Evolutionary conservation across 2,888 invertebrate genomes (phyloP).

Genomic region (Oxyteleia sp.): DNA sequence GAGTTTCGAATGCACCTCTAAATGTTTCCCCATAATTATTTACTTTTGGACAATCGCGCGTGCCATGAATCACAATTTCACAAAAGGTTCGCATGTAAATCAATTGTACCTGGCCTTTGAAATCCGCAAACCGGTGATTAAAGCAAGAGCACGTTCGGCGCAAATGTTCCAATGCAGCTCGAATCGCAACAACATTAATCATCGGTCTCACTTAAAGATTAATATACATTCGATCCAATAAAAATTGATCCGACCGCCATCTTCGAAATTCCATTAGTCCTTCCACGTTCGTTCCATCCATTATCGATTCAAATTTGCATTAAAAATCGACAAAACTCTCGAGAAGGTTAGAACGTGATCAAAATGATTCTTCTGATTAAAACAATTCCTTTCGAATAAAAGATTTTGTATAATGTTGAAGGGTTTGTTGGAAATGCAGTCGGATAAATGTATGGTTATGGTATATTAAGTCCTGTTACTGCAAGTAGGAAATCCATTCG

Average conservation of each 20-base stretch:
- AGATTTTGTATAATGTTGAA: too few relatives aligned
- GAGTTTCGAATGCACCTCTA: slow-evolving; percentile 6
- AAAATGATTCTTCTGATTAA: too few relatives aligned
- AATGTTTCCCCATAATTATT: slow-evolving; percentile 24
- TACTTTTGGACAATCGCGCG: slow-evolving; percentile 12
- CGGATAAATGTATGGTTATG: too few relatives aligned
- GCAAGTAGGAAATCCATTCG: too few relatives aligned
- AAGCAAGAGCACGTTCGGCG: slow-evolving; percentile 17
- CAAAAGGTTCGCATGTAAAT: slow-evolving; percentile 21
- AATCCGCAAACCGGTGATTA: slow-evolving; percentile 30
- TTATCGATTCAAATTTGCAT: too few relatives aligned
- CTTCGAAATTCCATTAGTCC: too few relatives aligned
- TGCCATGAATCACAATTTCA: slow-evolving; percentile 22
- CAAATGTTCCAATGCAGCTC: background rate
- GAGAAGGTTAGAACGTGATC: too few relatives aligned
- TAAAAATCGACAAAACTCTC: too few relatives aligned
- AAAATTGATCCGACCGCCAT: background rate
- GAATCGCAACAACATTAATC: slow-evolving; percentile 7
- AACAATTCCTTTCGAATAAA: too few relatives aligned
- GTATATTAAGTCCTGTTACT: too few relatives aligned
- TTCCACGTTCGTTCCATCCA: too few relatives aligned
- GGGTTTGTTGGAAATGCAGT: too few relatives aligned
- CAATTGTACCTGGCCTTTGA: slow-evolving; percentile 19
- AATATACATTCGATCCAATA: background rate
- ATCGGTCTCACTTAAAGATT: background rate